Conservation (phyloP, 2,113 vertebrate species). For the Platichthys flesus region DNA sequence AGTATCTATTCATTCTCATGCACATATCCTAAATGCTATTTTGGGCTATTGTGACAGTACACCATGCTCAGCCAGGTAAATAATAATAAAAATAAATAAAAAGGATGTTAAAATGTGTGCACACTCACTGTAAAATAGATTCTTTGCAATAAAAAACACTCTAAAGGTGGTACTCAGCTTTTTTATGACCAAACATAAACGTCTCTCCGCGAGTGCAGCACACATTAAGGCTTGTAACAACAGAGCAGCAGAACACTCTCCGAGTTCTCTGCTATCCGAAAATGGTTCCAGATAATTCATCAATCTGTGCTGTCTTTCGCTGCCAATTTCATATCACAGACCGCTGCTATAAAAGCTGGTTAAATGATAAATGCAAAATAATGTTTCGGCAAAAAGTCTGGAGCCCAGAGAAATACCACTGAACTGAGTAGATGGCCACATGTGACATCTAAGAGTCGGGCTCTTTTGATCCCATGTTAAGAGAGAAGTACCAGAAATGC, state of each 20-base stretch:
- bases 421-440: conserved; percentile 28
- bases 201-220: conserved; percentile 30
- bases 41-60: conserved; percentile 11
- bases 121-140: conserved; percentile 33
- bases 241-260: conserved; percentile 15
- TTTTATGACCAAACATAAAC: conserved; percentile 47
- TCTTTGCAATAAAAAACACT: conserved; percentile 46
- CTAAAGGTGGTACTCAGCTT: conserved; percentile 42
- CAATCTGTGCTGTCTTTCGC: conserved; percentile 6
- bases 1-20: conserved; percentile 35
- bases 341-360: conserved; percentile 22
- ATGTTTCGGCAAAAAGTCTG: conserved; percentile 35
- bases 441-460: conserved; percentile 20
- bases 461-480: conserved; percentile 40
- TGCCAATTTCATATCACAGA: conserved; percentile 43
- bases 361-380: conserved; percentile 7
- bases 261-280: conserved; percentile 17
- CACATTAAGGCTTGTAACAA: conserved; percentile 40
- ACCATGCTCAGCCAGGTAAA: conserved; percentile 27
- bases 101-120: conserved; percentile 29
- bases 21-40: conserved; percentile 27
- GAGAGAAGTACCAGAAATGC: conserved; percentile 1
- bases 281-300: conserved; percentile 51
- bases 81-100: neutral
- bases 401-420: conserved; percentile 37